phyloP scores from a whole-genome alignment of 2,113 vertebrate species.

The Diglossa brunneiventris region DNA sequence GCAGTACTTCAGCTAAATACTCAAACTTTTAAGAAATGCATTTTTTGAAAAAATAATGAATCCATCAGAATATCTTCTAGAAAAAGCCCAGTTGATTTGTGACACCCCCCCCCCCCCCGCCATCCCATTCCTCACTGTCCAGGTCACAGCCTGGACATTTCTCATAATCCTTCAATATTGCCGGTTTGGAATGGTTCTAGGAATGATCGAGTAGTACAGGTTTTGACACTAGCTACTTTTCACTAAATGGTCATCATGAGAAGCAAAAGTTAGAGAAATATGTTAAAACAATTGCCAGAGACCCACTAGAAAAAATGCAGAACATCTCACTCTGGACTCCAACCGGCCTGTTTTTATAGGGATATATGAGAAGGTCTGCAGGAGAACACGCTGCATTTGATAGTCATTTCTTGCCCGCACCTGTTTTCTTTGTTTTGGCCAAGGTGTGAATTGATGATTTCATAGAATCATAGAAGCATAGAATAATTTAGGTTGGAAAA shows the following conservation, averaged over 20 bases:
- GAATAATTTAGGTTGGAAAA: not conserved
- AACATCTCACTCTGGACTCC: not conserved
- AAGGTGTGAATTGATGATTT: not conserved
- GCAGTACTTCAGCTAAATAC: not conserved
- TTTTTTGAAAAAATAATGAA: not conserved
- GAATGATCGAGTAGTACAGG: not conserved
- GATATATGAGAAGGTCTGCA: not conserved
- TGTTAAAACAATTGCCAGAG: constrained; percentile 52
- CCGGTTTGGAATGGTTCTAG: constrained; percentile 48
- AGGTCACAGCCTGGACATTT: not conserved
- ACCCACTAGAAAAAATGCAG: constrained; percentile 16
- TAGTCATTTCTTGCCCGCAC: not conserved
- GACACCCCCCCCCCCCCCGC: not conserved
- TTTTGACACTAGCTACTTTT: constrained; percentile 10
- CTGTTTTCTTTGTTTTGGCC: not conserved
- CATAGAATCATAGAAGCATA: not conserved
- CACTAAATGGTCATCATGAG: not conserved
- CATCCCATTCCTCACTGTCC: not conserved
- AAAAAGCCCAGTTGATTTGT: not conserved
- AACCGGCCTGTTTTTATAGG: not conserved
- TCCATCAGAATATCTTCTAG: not conserved
- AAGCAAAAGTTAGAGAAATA: constrained; percentile 36
- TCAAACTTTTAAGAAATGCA: not conserved
- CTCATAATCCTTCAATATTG: not conserved
- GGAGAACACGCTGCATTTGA: not conserved